Conservation (phyloP, 2,797 vertebrate species). For the Sebastes ruberrimus region DNA sequence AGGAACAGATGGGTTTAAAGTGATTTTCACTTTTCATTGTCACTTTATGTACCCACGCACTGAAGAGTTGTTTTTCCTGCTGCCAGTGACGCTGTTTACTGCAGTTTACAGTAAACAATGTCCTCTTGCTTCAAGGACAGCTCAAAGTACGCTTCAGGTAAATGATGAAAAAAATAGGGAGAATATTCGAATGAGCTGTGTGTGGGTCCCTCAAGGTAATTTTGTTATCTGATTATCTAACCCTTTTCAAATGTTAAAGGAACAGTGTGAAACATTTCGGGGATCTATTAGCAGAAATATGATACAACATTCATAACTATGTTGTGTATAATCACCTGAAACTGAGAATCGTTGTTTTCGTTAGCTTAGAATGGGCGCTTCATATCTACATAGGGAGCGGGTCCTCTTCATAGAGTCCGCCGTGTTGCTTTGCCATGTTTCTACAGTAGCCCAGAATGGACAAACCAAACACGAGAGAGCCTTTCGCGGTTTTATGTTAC, state of each 20-base stretch:
- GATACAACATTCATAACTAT: too few relatives aligned
- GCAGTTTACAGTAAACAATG: background rate
- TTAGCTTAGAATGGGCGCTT: too few relatives aligned
- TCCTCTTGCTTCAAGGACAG: background rate
- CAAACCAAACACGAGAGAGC: too few relatives aligned
- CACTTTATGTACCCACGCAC: background rate
- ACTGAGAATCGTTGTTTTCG: too few relatives aligned
- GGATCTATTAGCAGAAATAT: too few relatives aligned
- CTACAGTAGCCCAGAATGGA: too few relatives aligned
- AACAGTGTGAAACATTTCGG: too few relatives aligned
- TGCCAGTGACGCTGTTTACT: constrained; percentile 1
- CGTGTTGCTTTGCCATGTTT: too few relatives aligned
- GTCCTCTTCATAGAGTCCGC: too few relatives aligned
- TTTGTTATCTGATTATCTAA: background rate
- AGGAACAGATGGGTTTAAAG: background rate
- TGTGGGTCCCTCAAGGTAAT: background rate
- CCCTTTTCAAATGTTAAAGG: background rate
- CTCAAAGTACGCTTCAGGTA: background rate
- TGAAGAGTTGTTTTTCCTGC: background rate
- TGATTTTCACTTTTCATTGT: background rate
- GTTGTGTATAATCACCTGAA: too few relatives aligned
- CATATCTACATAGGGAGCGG: too few relatives aligned
- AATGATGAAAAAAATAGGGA: background rate
- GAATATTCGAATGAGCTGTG: background rate
- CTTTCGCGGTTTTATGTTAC: too few relatives aligned